Percentiles rank a stretch among this genome's conserved stretches.
These are phyloP conservation scores for Epinephelus fuscoguttatus DNA, from an alignment of 2,113 vertebrate species.

Conservation along the genomic window DNA sequence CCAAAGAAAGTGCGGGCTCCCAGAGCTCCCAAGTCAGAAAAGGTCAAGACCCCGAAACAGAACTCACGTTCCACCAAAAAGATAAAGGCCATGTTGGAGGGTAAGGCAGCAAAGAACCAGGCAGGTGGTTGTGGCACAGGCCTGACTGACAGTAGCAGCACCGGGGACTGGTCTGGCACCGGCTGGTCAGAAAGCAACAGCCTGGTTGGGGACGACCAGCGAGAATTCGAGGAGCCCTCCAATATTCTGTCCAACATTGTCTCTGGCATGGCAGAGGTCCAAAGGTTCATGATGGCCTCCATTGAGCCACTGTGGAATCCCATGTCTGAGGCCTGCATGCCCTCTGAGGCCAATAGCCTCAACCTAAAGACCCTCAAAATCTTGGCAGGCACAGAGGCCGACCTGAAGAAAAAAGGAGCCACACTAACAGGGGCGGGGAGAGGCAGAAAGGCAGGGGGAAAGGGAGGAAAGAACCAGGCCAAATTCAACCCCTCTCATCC, in stretches of 20 bases:
- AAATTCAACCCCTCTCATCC: constrained; percentile 90
- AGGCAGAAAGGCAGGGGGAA: constrained; percentile 90
- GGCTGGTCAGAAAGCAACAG: constrained; percentile 90
- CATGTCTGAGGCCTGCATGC: constrained; percentile 90
- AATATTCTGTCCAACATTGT: constrained; percentile 99
- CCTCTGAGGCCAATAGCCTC: constrained; percentile 95
- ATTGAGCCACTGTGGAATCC: constrained; percentile 98
- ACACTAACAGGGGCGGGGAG: constrained; percentile 85
- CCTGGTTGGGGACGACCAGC: constrained; percentile 94
- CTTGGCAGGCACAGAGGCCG: constrained; percentile 94
- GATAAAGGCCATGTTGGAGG: constrained; percentile 89
- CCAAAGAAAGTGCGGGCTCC: constrained; percentile 91
- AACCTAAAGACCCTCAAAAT: constrained; percentile 99
- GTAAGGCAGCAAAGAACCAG: constrained; percentile 90
- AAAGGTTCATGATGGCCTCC: constrained; percentile 99
- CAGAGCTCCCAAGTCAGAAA: constrained; percentile 93
- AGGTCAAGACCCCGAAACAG: constrained; percentile 92
- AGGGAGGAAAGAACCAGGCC: constrained; percentile 92
- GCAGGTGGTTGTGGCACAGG: constrained; percentile 73
- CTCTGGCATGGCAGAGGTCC: constrained; percentile 99
- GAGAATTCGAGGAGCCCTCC: constrained; percentile 98
- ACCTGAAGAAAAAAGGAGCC: constrained; percentile 93
- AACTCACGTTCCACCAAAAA: constrained; percentile 92
- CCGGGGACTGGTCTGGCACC: constrained; percentile 88
- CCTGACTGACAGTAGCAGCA: constrained; percentile 76